Conservation (phyloP, 2,113 vertebrate species). For the Azemiops feae region DNA sequence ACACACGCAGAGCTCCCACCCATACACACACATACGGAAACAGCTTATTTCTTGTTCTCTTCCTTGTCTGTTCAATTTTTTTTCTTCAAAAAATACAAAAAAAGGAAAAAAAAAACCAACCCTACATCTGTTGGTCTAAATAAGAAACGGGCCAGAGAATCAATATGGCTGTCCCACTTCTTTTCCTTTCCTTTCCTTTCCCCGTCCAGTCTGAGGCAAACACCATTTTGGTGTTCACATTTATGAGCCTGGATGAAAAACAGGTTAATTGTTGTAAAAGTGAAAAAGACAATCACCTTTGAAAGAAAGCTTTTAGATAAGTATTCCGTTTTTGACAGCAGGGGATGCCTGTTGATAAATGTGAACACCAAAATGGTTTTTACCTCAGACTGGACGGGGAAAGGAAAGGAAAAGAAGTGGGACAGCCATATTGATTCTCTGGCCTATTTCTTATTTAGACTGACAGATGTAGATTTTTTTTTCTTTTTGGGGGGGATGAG, state of each 20-base stretch:
- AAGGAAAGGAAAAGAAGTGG: slow-evolving; percentile 16
- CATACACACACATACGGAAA: background rate
- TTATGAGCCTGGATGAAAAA: slow-evolving; percentile 39
- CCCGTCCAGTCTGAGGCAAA: slow-evolving; percentile 22
- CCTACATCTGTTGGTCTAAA: slow-evolving; percentile 42
- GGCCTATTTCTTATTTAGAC: slow-evolving; percentile 38
- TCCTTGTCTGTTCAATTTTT: background rate
- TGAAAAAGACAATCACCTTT: too few relatives aligned
- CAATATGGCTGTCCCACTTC: background rate
- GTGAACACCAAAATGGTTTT: slow-evolving; percentile 30
- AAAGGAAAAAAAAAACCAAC: slow-evolving; percentile 3
- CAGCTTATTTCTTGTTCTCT: background rate
- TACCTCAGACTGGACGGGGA: slow-evolving; percentile 7
- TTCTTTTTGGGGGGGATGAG: background rate
- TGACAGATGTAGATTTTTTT: slow-evolving; percentile 33
- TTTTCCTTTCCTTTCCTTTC: background rate
- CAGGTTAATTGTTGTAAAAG: too few relatives aligned
- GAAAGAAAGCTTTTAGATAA: too few relatives aligned
- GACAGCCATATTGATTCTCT: background rate
- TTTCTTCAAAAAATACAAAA: background rate
- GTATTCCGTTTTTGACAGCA: too few relatives aligned
- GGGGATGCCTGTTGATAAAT: slow-evolving; percentile 38
- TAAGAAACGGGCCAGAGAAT: background rate
- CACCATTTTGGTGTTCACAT: slow-evolving; percentile 32
- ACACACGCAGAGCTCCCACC: background rate